Base-by-base conservation (phyloP, 2,888 invertebrate genomes). In the Drosophila ustulata region DNA sequence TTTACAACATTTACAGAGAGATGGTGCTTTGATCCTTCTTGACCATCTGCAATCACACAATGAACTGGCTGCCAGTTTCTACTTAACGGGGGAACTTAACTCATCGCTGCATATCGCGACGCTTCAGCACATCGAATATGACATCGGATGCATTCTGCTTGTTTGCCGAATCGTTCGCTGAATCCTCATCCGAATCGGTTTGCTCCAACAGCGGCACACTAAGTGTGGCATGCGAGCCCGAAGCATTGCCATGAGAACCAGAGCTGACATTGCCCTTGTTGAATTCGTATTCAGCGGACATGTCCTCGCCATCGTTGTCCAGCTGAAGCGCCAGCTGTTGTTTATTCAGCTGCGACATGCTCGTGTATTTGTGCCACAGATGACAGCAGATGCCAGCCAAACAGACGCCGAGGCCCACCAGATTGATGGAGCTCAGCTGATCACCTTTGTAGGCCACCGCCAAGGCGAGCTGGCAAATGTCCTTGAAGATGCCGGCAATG, bases 401-500 rank as follows among this genome's bases (percentile, higher is more conserved):
- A 90, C 99, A 99, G 59, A 98, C 93, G 7, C 96, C 92, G 68
- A 99, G 93, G 0, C 99, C 99, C 5, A 96, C 92, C 28, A 96
- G 94, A 93, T 99, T 99, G 58, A 98, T 93, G 3, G 93, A 90
- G 66, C 96, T 96, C 90, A 99, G 94, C 88, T 95, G 94, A 91
- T 99, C 99, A 7, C 97, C 97, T 88, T 97, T 97, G 83, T 96
- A 95, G 89, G 95, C 94, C 56, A 98, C 96, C 0, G 99, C 99
- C 81, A 99, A 93, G 50, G 96, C 95, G 82, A 99, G 93, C 72
- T 98, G 98, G 90, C 96, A 96, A 90, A 99, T 95, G 94, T 99
- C 99, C 98, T 99, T 99, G 91, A 98, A 96, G 90, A 99, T 98
- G 66, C 99, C 98, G 49, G 98, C 96, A 82, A 99, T 96, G 25